Conservation (phyloP, 2,113 vertebrate genomes). For the Aphyosemion australe region DNA sequence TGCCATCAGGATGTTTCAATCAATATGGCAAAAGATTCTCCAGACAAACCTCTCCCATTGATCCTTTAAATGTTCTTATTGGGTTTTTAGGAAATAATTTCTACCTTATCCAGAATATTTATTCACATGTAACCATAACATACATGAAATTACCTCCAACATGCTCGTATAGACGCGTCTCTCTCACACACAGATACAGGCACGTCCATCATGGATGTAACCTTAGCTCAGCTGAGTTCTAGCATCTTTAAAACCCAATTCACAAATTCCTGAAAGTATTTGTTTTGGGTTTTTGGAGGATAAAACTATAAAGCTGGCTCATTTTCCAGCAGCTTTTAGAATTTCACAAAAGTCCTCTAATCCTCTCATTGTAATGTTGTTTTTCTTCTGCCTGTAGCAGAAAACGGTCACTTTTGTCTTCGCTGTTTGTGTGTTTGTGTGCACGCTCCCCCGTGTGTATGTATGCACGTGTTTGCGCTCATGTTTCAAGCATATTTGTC, state of each 20-base stretch:
- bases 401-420: constrained; percentile 26
- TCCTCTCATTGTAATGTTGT: constrained; percentile 55
- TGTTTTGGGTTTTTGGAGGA: constrained; percentile 2
- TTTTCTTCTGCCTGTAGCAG: constrained; percentile 35
- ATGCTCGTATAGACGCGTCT: too few species aligned
- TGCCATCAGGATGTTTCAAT: too few species aligned
- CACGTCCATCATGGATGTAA: too few species aligned
- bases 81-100: too few species aligned
- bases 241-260: not conserved
- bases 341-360: constrained; percentile 61
- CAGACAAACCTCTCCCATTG: too few species aligned
- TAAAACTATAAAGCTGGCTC: constrained; percentile 7
- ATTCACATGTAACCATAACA: too few species aligned
- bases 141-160: too few species aligned
- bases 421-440: not conserved
- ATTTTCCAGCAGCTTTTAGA: constrained; percentile 40
- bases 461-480: constrained; percentile 12
- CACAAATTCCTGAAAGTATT: not conserved
- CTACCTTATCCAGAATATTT: too few species aligned
- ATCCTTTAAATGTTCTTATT: too few species aligned
- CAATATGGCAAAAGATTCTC: too few species aligned
- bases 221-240: not conserved
- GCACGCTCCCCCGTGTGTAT: constrained; percentile 2
- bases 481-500: constrained; percentile 63
- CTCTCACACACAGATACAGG: too few species aligned